Conservation (phyloP, 1,140 invertebrate genomes). For the Drosophila ercepeae region DNA sequence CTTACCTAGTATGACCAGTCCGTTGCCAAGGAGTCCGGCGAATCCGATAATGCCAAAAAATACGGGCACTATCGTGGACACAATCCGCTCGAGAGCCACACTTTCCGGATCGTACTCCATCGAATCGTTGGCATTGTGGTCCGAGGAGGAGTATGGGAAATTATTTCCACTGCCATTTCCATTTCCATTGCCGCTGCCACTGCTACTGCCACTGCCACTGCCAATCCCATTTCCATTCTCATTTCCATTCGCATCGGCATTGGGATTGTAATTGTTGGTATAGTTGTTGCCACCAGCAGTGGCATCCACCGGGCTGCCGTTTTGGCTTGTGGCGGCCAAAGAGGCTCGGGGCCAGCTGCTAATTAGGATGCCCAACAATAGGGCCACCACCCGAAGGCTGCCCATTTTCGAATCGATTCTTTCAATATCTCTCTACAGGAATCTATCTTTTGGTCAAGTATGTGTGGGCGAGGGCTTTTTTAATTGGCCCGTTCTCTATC, state of each 20-base stretch:
- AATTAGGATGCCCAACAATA: slow-evolving; percentile 32
- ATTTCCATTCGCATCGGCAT: background rate
- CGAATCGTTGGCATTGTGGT: slow-evolving; percentile 31
- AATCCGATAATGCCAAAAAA: slow-evolving; percentile 85
- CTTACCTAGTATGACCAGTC: slow-evolving; percentile 90
- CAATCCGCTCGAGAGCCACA: slow-evolving; percentile 29
- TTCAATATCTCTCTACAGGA: background rate
- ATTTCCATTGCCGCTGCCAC: background rate
- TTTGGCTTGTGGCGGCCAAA: slow-evolving; percentile 17
- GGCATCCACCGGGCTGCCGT: background rate
- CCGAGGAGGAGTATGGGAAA: slow-evolving; percentile 8
- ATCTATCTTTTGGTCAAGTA: background rate
- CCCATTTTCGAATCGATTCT: slow-evolving; percentile 35
- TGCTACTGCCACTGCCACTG: background rate
- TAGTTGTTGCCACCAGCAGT: background rate
- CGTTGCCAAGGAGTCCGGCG: slow-evolving; percentile 94
- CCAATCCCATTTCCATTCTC: background rate
- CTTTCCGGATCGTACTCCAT: slow-evolving; percentile 38
- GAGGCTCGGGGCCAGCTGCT: slow-evolving; percentile 22
- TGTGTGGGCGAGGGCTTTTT: background rate
- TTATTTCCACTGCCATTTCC: slow-evolving; percentile 17
- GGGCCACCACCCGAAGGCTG: slow-evolving; percentile 84
- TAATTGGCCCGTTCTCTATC: slow-evolving; percentile 11
- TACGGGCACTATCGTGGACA: slow-evolving; percentile 36
- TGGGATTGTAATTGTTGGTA: background rate